Percentiles rank a stretch among this genome's conserved stretches.
Conservation (phyloP, 92 coral and sea anemone genomes). For the Parazoanthus atlanticus region DNA sequence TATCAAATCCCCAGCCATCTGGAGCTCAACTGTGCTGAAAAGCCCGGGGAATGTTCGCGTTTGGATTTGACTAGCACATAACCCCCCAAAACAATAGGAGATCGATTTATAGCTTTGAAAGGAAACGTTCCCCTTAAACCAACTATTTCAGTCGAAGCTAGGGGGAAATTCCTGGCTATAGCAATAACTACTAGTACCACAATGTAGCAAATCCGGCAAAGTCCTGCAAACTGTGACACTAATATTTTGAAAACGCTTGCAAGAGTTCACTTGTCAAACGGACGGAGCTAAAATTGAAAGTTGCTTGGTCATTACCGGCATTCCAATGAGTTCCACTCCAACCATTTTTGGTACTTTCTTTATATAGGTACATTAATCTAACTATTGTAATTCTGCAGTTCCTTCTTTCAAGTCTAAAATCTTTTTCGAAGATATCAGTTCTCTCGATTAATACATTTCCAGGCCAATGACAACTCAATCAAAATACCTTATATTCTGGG, state of each 20-base stretch:
- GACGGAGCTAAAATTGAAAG: constrained; percentile 1
- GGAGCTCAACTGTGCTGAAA: no score
- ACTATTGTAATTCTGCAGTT: not conserved
- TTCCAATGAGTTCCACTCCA: constrained; percentile 10
- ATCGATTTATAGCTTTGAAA: not conserved
- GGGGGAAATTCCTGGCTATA: not conserved
- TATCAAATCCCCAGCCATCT: no score
- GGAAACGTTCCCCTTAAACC: not conserved
- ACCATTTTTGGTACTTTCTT: not conserved
- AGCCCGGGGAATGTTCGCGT: no score
- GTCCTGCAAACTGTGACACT: not conserved
- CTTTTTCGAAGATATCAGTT: constrained; percentile 4
- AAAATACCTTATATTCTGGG: constrained; percentile 1
- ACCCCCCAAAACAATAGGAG: not conserved
- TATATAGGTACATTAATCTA: no score
- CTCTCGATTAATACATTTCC: not conserved
- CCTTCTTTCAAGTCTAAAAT: constrained; percentile 10
- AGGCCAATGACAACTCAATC: constrained; percentile 2
- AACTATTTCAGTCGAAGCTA: not conserved
- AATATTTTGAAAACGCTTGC: constrained; percentile 1
- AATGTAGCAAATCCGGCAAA: not conserved
- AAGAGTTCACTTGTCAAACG: not conserved
- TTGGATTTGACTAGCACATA: not conserved
- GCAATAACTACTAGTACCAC: not conserved
- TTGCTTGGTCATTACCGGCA: constrained; percentile 23